These are phyloP conservation scores for Phyllostomus hastatus DNA, from an alignment of 2,113 vertebrate species.

Conservation along the genomic window DNA sequence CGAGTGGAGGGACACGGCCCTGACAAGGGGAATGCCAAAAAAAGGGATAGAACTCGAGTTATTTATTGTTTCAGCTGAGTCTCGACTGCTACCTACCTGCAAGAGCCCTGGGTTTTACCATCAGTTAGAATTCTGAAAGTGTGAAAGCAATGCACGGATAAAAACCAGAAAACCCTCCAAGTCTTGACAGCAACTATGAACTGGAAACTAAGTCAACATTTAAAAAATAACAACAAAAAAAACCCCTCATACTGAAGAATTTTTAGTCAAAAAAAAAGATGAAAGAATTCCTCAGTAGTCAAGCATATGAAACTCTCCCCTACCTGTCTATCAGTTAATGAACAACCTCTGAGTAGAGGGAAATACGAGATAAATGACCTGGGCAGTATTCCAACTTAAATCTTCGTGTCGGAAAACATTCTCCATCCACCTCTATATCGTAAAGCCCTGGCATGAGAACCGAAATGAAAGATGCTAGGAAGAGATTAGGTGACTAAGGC, in stretches of 20 bases:
- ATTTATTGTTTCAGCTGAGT: conserved; percentile 16
- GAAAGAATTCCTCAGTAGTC: conserved; percentile 48
- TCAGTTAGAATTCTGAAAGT: conserved; percentile 17
- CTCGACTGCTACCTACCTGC: neutral
- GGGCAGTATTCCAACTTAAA: conserved; percentile 49
- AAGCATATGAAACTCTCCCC: conserved; percentile 16
- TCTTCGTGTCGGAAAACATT: conserved; percentile 54
- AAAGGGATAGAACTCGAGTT: neutral
- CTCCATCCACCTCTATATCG: neutral
- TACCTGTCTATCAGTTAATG: neutral
- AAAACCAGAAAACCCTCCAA: conserved; percentile 39
- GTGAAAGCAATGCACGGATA: conserved; percentile 53
- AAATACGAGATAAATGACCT: conserved; percentile 60
- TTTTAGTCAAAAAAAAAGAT: neutral
- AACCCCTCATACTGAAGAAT: neutral
- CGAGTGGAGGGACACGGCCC: neutral
- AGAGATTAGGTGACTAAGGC: conserved; percentile 32
- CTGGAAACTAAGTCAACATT: conserved; percentile 58
- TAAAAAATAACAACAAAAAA: neutral
- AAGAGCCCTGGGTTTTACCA: neutral
- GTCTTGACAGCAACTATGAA: conserved; percentile 35
- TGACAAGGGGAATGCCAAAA: neutral
- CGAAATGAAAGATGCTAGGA: conserved; percentile 26
- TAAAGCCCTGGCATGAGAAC: conserved; percentile 17
- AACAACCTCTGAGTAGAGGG: conserved; percentile 24